Evolutionary conservation across 1,140 invertebrate species (phyloP), one percentile per base, ranked within the genome.

Genomic region (Xylocopa sonorina): DNA sequence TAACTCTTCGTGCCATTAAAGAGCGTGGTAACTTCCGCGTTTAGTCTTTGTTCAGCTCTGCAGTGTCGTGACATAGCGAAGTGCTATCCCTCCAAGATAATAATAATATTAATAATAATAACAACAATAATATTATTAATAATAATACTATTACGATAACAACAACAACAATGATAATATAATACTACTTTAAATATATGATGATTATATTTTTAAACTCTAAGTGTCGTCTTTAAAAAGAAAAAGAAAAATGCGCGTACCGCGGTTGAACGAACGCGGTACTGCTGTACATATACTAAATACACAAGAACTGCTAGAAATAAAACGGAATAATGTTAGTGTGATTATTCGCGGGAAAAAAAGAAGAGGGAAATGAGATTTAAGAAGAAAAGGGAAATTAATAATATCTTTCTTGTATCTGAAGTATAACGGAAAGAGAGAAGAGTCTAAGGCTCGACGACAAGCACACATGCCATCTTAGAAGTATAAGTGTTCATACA

Each of bases 201-300:
- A 92, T 90, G 88, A 92, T 92, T 93, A 93, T 93, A 93, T 93
- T 93, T 93, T 93, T 93, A 92, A 93, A 93, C 89, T 93, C 91
- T 93, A 92, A 92, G 92, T 92, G 91, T 93, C 92, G 91, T 93
- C 88, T 90, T 84, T 91, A 85, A 69, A n/a, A 16, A 53, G 10
- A 2, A 41, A 38, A 69, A 24, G 38, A 53, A 53, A 38, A 77
- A 69, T 89, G 88, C 89, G 88, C 89, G 89, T 90, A 86, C 88
- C 88, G 75, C 81, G 86, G 86, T 83, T 86, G 80, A 60, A 71
- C 24, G 21, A 78, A 78, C 82, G 69, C 72, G 86, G 90, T 89
- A 89, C 82, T 90, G 87, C 85, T 91, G 90, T 92, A 91, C 78
- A 91, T 92, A 92, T 91, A 92, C 83, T n/a, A n/a, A 79, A 85